These are phyloP conservation scores for Rhynchomys soricoides DNA, from an alignment of 2,113 vertebrate species.

Conservation along the genomic window DNA sequence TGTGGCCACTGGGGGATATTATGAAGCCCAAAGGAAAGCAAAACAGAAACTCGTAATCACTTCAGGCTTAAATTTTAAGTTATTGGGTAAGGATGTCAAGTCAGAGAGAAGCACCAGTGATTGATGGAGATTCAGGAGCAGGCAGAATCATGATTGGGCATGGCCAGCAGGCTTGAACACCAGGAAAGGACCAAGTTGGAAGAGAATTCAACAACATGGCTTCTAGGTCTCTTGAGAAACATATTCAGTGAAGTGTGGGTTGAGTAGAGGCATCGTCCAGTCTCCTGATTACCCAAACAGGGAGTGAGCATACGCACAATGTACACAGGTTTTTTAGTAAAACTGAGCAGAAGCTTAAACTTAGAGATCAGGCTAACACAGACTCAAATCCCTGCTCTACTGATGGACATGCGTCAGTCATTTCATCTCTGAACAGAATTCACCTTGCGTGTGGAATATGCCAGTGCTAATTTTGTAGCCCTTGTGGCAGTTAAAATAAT, in stretches of 20 bases:
- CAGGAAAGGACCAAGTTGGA: neutral
- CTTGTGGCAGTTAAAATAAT: neutral
- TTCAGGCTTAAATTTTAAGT: neutral
- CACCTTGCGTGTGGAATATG: neutral
- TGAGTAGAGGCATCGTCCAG: neutral
- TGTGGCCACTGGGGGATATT: neutral
- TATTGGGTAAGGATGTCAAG: neutral
- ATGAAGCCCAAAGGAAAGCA: neutral
- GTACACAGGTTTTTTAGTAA: neutral
- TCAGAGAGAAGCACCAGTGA: neutral
- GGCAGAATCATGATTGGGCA: rapidly evolving
- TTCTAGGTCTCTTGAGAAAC: neutral
- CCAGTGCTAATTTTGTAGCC: neutral
- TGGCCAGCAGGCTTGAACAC: neutral
- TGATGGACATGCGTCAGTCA: neutral
- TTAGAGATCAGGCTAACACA: neutral
- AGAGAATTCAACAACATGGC: neutral
- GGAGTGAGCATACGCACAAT: neutral
- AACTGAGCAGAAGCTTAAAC: neutral
- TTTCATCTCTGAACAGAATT: neutral
- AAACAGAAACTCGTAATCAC: neutral
- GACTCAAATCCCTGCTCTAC: neutral
- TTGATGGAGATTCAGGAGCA: neutral
- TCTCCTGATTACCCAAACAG: neutral
- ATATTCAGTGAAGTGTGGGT: neutral